Evolutionary conservation across 2,113 vertebrate species (phyloP).

Genomic region (Paradisaea rubra): DNA sequence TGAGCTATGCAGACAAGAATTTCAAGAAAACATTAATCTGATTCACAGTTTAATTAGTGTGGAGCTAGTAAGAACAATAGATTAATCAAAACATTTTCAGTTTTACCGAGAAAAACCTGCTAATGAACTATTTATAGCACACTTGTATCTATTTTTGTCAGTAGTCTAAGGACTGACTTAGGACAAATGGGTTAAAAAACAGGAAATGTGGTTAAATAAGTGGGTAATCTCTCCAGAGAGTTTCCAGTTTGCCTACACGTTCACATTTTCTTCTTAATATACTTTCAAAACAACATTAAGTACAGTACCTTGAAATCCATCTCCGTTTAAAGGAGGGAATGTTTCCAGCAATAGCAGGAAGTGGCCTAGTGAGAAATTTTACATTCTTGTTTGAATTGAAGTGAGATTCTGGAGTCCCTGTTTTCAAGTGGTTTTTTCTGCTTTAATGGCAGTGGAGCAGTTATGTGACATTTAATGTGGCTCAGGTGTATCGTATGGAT

Average conservation of each 20-base stretch:
- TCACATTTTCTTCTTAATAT: constrained; percentile 60
- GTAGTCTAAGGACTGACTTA: constrained; percentile 68
- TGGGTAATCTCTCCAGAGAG: constrained; percentile 73
- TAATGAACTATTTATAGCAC: constrained; percentile 74
- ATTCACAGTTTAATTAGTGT: constrained; percentile 20
- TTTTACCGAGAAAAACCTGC: constrained; percentile 67
- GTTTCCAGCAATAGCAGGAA: constrained; percentile 68
- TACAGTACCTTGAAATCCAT: constrained; percentile 60
- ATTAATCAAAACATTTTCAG: constrained; percentile 67
- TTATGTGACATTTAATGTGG: not conserved
- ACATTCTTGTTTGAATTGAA: not conserved
- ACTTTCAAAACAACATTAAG: constrained; percentile 65
- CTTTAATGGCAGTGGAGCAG: not conserved
- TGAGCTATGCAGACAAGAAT: not conserved
- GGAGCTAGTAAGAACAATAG: constrained; percentile 47
- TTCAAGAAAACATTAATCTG: constrained; percentile 27
- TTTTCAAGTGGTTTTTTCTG: not conserved
- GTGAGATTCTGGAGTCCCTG: not conserved
- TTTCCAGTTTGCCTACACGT: constrained; percentile 74
- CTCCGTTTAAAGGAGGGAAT: constrained; percentile 43
- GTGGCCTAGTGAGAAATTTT: constrained; percentile 49
- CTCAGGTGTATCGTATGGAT: not conserved
- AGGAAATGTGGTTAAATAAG: constrained; percentile 80
- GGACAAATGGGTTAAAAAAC: constrained; percentile 76
- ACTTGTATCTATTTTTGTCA: constrained; percentile 74